phyloP scores from a whole-genome alignment of 2,113 vertebrate species.

The Chloropsis cyanopogon region DNA sequence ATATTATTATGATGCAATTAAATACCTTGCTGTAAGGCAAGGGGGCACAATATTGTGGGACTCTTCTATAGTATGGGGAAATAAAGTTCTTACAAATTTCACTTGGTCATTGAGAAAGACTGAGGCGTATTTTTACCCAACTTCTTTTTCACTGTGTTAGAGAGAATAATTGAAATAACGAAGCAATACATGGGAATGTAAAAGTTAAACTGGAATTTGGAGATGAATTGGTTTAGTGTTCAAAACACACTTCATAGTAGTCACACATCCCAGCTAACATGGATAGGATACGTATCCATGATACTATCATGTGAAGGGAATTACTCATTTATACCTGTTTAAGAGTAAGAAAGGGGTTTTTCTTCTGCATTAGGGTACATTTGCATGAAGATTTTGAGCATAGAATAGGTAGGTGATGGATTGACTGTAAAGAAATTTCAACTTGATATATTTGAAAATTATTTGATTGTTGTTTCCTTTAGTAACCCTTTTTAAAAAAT shows the following conservation, averaged over 20 bases:
- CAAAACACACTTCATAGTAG: background rate
- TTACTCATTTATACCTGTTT: background rate
- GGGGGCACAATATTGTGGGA: no score
- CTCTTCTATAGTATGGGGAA: background rate
- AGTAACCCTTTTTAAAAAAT: background rate
- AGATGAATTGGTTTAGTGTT: background rate
- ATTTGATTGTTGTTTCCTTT: background rate
- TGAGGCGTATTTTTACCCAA: background rate
- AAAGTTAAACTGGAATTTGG: background rate
- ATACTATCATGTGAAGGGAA: background rate
- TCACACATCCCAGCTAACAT: background rate
- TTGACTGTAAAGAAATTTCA: background rate
- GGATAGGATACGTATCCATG: background rate
- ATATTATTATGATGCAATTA: accelerated
- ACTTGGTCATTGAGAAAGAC: background rate
- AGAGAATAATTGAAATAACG: background rate
- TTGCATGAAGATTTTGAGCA: background rate
- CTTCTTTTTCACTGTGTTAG: background rate
- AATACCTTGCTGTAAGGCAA: background rate
- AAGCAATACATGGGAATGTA: background rate
- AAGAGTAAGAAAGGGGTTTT: background rate
- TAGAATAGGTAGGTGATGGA: background rate
- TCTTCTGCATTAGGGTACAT: background rate
- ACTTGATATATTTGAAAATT: background rate
- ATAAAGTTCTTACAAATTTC: background rate